Conservation (phyloP, 2,797 vertebrate species). For the Thunnus albacares region DNA sequence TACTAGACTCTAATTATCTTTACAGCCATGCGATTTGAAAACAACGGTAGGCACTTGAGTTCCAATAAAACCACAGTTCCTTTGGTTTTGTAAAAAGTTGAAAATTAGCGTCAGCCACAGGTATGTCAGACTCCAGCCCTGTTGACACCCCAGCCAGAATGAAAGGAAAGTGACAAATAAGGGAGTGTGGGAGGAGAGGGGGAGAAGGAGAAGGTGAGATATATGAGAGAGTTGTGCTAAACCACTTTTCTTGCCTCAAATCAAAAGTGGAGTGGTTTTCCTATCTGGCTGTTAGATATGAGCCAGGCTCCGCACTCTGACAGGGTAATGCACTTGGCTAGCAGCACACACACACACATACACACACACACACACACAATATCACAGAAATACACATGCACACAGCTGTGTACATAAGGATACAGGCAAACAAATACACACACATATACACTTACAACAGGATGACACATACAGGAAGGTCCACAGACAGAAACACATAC, state of each 20-base stretch:
- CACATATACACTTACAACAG: not conserved
- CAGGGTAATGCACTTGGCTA: conserved; percentile 72
- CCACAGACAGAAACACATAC: conserved; percentile 2
- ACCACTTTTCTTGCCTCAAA: conserved; percentile 78
- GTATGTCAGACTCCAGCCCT: conserved; percentile 52
- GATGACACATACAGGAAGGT: conserved; percentile 16
- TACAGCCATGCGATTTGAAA: conserved; percentile 1
- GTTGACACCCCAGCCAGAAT: conserved; percentile 66
- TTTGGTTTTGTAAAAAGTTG: conserved; percentile 28
- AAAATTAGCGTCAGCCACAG: conserved; percentile 49
- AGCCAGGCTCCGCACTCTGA: conserved; percentile 66
- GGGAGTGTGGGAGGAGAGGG: conserved; percentile 20
- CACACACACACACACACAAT: conserved; percentile 15
- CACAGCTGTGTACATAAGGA: conserved; percentile 20
- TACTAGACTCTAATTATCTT: conserved; percentile 47
- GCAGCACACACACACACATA: conserved; percentile 31
- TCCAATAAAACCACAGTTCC: not conserved
- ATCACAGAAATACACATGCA: conserved; percentile 9
- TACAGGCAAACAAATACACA: conserved; percentile 28
- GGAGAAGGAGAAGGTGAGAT: conserved; percentile 61
- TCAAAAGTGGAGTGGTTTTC: conserved; percentile 82
- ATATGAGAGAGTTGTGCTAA: conserved; percentile 78
- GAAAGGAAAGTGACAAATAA: conserved; percentile 74
- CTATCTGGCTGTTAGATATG: conserved; percentile 83
- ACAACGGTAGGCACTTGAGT: not conserved